Base-by-base conservation (phyloP, 2,888 invertebrate species). In the Cataglyphis livida region DNA sequence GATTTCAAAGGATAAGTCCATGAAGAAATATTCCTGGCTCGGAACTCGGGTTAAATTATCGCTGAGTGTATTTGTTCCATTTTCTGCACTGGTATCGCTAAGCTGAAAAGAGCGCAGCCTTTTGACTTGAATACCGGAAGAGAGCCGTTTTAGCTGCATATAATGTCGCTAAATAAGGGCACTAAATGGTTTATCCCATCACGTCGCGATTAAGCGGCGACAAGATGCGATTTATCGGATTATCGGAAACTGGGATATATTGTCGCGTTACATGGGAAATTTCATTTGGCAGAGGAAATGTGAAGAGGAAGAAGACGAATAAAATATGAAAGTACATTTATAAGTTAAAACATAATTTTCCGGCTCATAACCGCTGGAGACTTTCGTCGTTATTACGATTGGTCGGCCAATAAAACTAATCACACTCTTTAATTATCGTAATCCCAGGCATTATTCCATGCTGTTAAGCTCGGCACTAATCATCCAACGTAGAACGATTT, bases 1-100 rank as follows among this genome's bases (percentile, higher is more conserved):
- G 91, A 90, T 90, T 88, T 90, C 86, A 88, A 90, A 88, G 87
- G 87, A 88, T 87, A 79, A 89, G 83, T 57, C 78, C 79, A 70
- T 64, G 76, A 83, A 28, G 38, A 44, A 25, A 57, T 79, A 66
- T 54, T 32, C 66, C 65, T n/a, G n/a, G 28, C 61, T 64, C 57
- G 66, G 18, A 21, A 32, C 68, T 71, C 38, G 75, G 78, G 84
- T 85, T 88, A 89, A 89, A 88, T 90, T 88, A 89, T 90, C 84
- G 81, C 75, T 32, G 66, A 82, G 85, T 73, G 79, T 85, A 81
- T 84, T 86, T 84, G 68, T 70, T 76, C 73, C 65, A 79, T 79
- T 71, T 79, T 59, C 78, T 79, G 35, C 62, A 62, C 84, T 32
- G 59, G 51, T 21, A n/a, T 25, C 44, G 32, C 48, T 25, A 68